Percentiles rank a stretch among this genome's conserved stretches.
Conservation (phyloP, 2,888 invertebrate genomes). For the Lochmaea crataegi region DNA sequence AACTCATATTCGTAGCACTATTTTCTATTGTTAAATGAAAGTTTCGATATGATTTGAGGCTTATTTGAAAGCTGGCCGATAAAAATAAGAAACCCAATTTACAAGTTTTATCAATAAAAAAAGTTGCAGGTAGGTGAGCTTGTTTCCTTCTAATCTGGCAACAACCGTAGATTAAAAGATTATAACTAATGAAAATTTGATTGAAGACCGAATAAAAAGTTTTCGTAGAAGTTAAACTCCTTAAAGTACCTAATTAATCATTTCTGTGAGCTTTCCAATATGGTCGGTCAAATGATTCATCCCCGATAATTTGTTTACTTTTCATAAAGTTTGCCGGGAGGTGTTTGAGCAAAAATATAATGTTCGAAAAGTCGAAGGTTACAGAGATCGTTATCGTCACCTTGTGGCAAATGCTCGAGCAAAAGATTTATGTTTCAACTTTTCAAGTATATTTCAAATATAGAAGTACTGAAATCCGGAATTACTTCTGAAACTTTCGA, state of each 20-base stretch:
- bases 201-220: constrained; percentile 4
- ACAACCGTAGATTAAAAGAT: not conserved
- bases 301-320: constrained; percentile 35
- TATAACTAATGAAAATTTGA: constrained; percentile 4
- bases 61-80: too few species aligned
- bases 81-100: too few species aligned
- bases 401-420: constrained; percentile 52
- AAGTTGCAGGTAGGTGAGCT: not conserved
- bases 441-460: constrained; percentile 53
- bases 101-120: too few species aligned
- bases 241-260: constrained; percentile 18
- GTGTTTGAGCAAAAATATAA: constrained; percentile 36
- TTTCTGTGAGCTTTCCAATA: constrained; percentile 15
- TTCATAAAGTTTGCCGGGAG: constrained; percentile 36
- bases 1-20: too few species aligned
- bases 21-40: too few species aligned
- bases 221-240: not conserved
- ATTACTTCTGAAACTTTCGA: constrained; percentile 29
- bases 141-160: not conserved
- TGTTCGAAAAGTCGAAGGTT: constrained; percentile 27
- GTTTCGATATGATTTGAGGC: too few species aligned
- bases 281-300: constrained; percentile 23
- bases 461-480: constrained; percentile 44
- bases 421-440: constrained; percentile 57
- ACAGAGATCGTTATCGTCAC: constrained; percentile 60